Evolutionary conservation across 2,113 vertebrate species (phyloP), one percentile per base, ranked within the genome.

Genomic region (Vidua chalybeata): DNA sequence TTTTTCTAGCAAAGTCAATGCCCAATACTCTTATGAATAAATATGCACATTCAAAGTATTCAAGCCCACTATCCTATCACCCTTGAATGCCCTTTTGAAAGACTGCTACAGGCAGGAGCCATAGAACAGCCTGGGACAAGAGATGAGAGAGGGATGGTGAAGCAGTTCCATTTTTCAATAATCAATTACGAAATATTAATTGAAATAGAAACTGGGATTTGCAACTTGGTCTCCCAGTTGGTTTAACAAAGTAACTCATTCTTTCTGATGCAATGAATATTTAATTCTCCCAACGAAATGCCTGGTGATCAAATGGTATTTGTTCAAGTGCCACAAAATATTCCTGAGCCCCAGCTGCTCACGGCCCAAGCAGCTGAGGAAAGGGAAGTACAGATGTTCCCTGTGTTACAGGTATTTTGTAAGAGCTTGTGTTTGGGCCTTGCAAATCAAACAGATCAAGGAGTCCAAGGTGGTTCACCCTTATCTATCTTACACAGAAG

Each of bases 171-270:
- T 79, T 84, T 84, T 87, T 75, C 87, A 72, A 75, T 5, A 84
- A 94, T 77, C 79, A 83, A 91, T 55, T 63, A 81, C 20, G 10
- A 96, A 93, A 83, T 83, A 93, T 52, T 87, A 87, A 94, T 61
- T 76, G 63, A 68, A 84, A 82, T 17, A 61, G 54, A 87, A 93
- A 69, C 74, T 46, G 45, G 54, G 61, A 84, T 85, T 64, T 73
- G 54, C 58, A 78, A 52, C 54, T 66, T 61, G 6, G 14, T 58
- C 58, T 91, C 78, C 41, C 46, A 45, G n/a, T n/a, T 79, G 82
- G n/a, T 83, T 87, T 68, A 52, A 56, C 15, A 11, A 51, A 87
- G 84, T 71, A 80, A 78, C 41, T 71, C 1, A 9, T 62, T 93
- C 68, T 80, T 87, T 64, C 56, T 7, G 0, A 56, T 13, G 41